Conservation (phyloP, 2,888 invertebrate species). For the Bruchidius siliquastri region DNA sequence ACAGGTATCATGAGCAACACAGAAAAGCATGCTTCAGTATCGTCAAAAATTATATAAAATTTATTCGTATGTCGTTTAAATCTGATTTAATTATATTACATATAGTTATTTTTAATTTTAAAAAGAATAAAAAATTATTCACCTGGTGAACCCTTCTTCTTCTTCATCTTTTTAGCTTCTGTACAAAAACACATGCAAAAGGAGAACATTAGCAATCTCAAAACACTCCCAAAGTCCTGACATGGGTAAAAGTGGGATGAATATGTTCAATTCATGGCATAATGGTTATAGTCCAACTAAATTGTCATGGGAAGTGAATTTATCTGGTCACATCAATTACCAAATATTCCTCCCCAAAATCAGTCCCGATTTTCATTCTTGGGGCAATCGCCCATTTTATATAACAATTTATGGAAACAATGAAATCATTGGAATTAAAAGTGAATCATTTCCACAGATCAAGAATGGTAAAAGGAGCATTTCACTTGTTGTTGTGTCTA, state of each 20-base stretch:
- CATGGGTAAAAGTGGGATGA: slow-evolving; percentile 44
- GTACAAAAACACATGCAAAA: slow-evolving; percentile 56
- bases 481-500: too few relatives aligned
- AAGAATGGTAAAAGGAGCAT: too few relatives aligned
- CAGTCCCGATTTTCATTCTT: background rate
- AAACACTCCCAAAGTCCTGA: slow-evolving; percentile 49
- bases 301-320: slow-evolving; percentile 8
- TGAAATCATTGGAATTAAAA: too few relatives aligned
- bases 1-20: background rate
- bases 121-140: slow-evolving; percentile 53
- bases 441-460: too few relatives aligned
- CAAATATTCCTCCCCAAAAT: background rate
- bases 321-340: background rate
- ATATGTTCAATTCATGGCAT: slow-evolving; percentile 26
- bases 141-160: slow-evolving; percentile 89
- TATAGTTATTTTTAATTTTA: background rate
- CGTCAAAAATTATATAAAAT: background rate
- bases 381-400: too few relatives aligned
- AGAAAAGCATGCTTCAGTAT: background rate
- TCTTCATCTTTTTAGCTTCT: slow-evolving; percentile 95
- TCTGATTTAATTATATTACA: background rate
- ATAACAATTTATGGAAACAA: too few relatives aligned
- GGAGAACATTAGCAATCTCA: slow-evolving; percentile 51
- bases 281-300: slow-evolving; percentile 5
- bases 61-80: background rate